phyloP scores from a whole-genome alignment of 2,797 vertebrate genomes.

The Pseudocheirus occidentalis region DNA sequence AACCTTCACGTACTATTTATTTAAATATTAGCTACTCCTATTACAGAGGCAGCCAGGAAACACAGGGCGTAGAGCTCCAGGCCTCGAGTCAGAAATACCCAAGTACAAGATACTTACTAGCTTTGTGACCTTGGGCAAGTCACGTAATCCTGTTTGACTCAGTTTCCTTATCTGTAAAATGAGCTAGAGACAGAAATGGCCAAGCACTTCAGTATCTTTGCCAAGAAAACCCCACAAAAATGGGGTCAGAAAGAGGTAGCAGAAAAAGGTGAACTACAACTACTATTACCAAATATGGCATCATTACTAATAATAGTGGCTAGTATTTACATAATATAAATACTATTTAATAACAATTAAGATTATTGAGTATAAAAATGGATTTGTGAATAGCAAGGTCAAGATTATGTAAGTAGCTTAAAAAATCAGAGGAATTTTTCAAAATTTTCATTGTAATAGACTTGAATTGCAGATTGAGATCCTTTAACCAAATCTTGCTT shows the following conservation, averaged over 20 bases:
- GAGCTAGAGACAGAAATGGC: background rate
- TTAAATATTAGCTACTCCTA: background rate
- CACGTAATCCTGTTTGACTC: background rate
- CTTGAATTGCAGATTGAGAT: constrained; percentile 25
- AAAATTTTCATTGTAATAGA: background rate
- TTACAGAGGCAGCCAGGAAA: background rate
- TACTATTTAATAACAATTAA: background rate
- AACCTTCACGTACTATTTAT: background rate
- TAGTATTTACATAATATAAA: background rate
- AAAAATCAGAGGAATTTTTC: background rate
- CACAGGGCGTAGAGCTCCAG: background rate
- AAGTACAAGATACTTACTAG: background rate
- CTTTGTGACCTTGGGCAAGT: background rate
- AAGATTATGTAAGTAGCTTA: background rate
- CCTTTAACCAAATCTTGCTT: background rate
- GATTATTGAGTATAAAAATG: background rate
- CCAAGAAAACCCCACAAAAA: background rate
- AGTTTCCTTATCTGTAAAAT: background rate
- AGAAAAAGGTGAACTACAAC: background rate
- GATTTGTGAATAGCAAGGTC: background rate
- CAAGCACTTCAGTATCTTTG: background rate
- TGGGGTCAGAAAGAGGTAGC: background rate
- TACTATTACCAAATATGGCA: background rate
- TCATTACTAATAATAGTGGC: background rate
- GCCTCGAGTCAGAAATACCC: background rate